Evolutionary conservation across 2,888 invertebrate genomes (phyloP).

Genomic region (Lacanobia oleracea): DNA sequence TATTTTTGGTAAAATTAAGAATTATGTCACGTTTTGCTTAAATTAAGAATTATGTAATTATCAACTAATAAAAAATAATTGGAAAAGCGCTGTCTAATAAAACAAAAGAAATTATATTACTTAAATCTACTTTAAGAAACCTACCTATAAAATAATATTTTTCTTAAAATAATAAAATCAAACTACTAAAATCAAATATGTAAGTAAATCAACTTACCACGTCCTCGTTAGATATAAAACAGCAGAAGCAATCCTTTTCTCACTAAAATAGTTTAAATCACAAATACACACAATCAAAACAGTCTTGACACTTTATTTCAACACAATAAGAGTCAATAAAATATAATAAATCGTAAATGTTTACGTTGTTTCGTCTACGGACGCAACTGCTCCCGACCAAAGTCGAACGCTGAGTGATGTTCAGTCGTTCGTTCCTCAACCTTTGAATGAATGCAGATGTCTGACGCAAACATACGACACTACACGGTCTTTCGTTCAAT

Average conservation of each 20-base stretch:
- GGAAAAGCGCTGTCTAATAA: no score
- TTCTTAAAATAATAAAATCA: no score
- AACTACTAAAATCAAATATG: no score
- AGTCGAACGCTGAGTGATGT: slow-evolving; percentile 52
- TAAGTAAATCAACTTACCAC: slow-evolving; percentile 23
- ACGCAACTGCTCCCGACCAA: slow-evolving; percentile 14
- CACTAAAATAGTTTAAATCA: slow-evolving; percentile 32
- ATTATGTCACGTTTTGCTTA: no score
- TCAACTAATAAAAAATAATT: no score
- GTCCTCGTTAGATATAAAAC: not conserved
- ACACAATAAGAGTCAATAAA: slow-evolving; percentile 28
- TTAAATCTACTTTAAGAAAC: no score
- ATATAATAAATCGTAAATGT: slow-evolving; percentile 30
- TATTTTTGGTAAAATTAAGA: no score
- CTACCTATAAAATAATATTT: no score
- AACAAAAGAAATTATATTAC: no score
- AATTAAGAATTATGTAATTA: no score
- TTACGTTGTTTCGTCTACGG: not conserved
- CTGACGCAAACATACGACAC: slow-evolving; percentile 31
- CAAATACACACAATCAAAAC: slow-evolving; percentile 32
- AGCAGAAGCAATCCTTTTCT: slow-evolving; percentile 43
- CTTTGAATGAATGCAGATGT: slow-evolving; percentile 74
- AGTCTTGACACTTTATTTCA: slow-evolving; percentile 22
- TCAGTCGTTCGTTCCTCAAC: slow-evolving; percentile 41
- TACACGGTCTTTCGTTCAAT: slow-evolving; percentile 28